Conservation (phyloP, 2,797 vertebrate genomes). For the Pipistrellus pipistrellus region DNA sequence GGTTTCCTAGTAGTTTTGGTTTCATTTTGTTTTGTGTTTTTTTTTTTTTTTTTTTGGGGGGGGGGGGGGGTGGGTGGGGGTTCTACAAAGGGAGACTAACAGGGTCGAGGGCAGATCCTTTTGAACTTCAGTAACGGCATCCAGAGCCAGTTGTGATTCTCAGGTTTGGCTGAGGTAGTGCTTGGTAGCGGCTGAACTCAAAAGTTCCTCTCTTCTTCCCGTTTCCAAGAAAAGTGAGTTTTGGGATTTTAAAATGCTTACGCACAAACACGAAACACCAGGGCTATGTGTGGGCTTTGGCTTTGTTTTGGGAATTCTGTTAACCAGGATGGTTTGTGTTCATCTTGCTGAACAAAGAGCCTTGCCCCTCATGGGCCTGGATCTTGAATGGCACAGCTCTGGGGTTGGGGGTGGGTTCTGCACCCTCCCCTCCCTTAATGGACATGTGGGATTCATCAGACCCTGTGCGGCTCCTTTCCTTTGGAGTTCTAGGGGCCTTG, state of each 20-base stretch:
- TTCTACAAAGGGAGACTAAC: background rate
- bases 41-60: background rate
- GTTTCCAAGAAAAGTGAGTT: background rate
- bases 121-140: background rate
- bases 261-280: background rate
- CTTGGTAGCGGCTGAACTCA: background rate
- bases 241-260: background rate
- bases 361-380: background rate
- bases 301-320: background rate
- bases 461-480: background rate
- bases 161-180: background rate
- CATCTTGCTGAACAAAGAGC: background rate
- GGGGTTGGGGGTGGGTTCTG: no score
- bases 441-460: background rate
- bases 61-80: background rate
- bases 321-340: background rate
- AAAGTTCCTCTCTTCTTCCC: background rate
- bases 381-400: background rate
- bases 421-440: background rate
- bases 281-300: background rate
- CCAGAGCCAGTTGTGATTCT: background rate
- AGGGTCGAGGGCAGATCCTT: background rate
- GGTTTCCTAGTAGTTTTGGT: background rate
- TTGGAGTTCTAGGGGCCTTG: background rate
- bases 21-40: background rate